A percentile compares a stretch with the other conserved stretches of the same genome.
Conservation (phyloP, 2,797 vertebrate genomes). For the Pipistrellus nathusii region DNA sequence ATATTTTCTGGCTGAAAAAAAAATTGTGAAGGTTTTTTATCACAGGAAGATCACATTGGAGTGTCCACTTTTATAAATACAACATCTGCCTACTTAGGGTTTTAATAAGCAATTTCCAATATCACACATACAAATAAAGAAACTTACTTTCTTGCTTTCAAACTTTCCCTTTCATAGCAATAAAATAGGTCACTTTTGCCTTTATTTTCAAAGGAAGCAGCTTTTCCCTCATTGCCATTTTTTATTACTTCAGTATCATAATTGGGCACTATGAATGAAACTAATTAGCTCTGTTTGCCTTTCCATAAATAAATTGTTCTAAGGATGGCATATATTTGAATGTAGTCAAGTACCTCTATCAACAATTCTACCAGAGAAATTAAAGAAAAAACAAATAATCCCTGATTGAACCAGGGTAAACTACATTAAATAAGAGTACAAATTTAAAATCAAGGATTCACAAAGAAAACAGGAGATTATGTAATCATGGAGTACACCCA, state of each 20-base stretch:
- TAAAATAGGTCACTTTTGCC: neutral
- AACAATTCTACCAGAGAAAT: conserved; percentile 30
- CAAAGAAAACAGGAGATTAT: neutral
- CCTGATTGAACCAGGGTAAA: neutral
- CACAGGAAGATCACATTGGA: neutral
- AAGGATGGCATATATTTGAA: conserved; percentile 27
- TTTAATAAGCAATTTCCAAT: neutral
- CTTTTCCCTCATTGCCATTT: conserved; percentile 4
- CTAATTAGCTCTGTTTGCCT: conserved; percentile 38
- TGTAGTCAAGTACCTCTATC: neutral
- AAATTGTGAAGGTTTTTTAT: conserved; percentile 17
- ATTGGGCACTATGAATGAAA: neutral
- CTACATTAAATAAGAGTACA: conserved; percentile 15
- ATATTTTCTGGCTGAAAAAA: conserved; percentile 30
- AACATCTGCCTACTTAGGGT: neutral
- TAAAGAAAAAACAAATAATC: conserved; percentile 34
- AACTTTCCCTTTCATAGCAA: neutral
- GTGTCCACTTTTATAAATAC: neutral
- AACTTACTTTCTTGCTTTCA: conserved; percentile 11
- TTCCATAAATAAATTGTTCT: conserved; percentile 41
- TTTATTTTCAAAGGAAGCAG: conserved; percentile 11
- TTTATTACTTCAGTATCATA: neutral
- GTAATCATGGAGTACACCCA: neutral
- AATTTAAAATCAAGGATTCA: conserved; percentile 38
- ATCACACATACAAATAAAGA: neutral